Evolutionary conservation across 2,888 invertebrate genomes (phyloP).

Genomic region (Agrotis exclamationis): DNA sequence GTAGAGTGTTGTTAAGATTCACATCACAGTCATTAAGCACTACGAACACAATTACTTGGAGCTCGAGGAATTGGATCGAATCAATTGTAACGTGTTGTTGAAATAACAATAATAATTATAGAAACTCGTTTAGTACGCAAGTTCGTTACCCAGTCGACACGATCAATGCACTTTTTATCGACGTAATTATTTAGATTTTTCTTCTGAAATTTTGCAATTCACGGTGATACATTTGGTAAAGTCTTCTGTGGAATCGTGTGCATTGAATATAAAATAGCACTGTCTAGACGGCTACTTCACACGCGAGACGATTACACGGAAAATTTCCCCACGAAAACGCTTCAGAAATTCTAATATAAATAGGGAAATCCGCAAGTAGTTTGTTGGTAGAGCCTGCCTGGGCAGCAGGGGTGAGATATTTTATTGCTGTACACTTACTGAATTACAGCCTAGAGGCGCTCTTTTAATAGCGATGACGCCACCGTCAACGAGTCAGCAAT

Average conservation of each 20-base stretch:
- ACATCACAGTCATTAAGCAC: slow-evolving; percentile 51
- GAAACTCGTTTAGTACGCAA: slow-evolving; percentile 62
- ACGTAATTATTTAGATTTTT: slow-evolving; percentile 1
- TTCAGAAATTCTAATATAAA: slow-evolving; percentile 18
- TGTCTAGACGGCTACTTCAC: slow-evolving; percentile 57
- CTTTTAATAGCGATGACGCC: neutral
- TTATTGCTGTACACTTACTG: slow-evolving; percentile 3
- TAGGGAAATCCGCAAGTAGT: slow-evolving; percentile 17
- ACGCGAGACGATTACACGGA: slow-evolving; percentile 48
- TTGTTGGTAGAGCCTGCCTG: neutral
- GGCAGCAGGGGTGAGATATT: neutral
- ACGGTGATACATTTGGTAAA: neutral
- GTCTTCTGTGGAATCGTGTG: slow-evolving; percentile 46
- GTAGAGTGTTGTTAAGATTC: slow-evolving; percentile 46
- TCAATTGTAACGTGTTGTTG: slow-evolving; percentile 72
- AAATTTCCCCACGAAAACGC: slow-evolving; percentile 26
- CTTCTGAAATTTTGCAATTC: slow-evolving; percentile 7
- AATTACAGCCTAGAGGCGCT: neutral
- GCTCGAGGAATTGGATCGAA: slow-evolving; percentile 75
- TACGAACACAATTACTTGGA: slow-evolving; percentile 59
- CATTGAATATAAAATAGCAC: slow-evolving; percentile 57
- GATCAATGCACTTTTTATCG: slow-evolving; percentile 65
- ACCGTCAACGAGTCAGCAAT: slow-evolving; percentile 12
- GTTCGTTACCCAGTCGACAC: slow-evolving; percentile 65
- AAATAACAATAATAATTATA: slow-evolving; percentile 68